phyloP scores from a whole-genome alignment of 2,888 invertebrate genomes.

The Archips crataeganus region DNA sequence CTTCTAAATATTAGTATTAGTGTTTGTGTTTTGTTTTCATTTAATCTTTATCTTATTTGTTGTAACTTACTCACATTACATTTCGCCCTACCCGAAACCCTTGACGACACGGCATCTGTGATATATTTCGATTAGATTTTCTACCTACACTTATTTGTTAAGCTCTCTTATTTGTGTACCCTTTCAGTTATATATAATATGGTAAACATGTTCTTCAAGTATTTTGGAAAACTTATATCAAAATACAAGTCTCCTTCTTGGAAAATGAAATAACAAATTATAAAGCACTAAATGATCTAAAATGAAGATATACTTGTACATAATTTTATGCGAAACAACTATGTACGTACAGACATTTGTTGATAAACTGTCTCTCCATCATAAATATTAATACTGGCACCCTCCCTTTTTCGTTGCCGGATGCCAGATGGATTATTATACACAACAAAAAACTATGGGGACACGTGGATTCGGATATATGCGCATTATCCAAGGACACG shows the following conservation, averaged over 20 bases:
- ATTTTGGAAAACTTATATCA: background rate
- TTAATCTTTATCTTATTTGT: background rate
- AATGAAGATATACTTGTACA: background rate
- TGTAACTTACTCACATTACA: slow-evolving; percentile 1
- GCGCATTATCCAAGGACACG: slow-evolving; percentile 62
- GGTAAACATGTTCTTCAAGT: slow-evolving; percentile 20
- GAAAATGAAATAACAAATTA: background rate
- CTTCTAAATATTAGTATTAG: no score
- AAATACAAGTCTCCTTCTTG: background rate
- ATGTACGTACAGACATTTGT: background rate
- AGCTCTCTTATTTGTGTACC: slow-evolving; percentile 14
- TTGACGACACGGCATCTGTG: background rate
- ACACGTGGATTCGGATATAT: slow-evolving; percentile 46
- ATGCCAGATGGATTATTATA: slow-evolving; percentile 41
- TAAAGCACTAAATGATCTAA: background rate
- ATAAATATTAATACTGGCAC: slow-evolving; percentile 22
- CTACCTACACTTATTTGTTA: slow-evolving; percentile 25
- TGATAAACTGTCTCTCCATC: slow-evolving; percentile 11
- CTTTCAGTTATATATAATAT: background rate
- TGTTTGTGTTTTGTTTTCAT: no score
- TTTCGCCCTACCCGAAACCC: slow-evolving; percentile 9
- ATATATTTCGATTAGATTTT: slow-evolving; percentile 24
- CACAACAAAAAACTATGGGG: slow-evolving; percentile 32
- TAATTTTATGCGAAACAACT: background rate
- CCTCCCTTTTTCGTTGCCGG: slow-evolving; percentile 38